Conservation (phyloP, 2,113 vertebrate species). For the Corapipo altera region DNA sequence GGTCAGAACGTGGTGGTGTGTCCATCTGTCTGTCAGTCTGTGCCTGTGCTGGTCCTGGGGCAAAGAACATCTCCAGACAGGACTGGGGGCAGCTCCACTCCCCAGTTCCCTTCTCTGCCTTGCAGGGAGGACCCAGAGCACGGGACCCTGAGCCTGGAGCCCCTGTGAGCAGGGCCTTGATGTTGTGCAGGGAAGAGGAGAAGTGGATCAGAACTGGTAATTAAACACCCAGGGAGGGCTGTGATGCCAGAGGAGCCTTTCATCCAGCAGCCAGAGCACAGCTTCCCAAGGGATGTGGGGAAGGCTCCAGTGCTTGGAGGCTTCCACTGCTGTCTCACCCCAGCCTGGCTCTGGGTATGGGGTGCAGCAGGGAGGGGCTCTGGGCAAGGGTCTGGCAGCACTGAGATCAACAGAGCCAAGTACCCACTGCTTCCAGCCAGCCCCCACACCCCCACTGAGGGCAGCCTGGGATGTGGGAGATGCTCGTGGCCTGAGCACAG, state of each 20-base stretch:
- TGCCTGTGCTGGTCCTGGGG: not conserved
- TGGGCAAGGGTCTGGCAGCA: not conserved
- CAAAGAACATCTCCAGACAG: not conserved
- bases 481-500: fast-evolving
- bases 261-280: not conserved
- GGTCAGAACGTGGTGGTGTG: no score
- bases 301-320: not conserved
- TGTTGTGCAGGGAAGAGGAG: not conserved
- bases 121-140: fast-evolving
- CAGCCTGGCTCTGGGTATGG: fast-evolving
- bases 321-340: not conserved
- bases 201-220: not conserved
- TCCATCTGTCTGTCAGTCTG: not conserved
- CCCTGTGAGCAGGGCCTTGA: not conserved
- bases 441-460: fast-evolving
- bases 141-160: not conserved
- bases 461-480: not conserved
- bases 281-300: not conserved
- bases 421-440: not conserved
- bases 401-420: fast-evolving
- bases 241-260: not conserved
- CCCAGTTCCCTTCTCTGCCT: fast-evolving
- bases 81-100: not conserved
- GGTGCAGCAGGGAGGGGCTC: not conserved
- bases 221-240: not conserved